Base-by-base conservation (phyloP, 2,888 invertebrate genomes). In the Ophion obscuratus region DNA sequence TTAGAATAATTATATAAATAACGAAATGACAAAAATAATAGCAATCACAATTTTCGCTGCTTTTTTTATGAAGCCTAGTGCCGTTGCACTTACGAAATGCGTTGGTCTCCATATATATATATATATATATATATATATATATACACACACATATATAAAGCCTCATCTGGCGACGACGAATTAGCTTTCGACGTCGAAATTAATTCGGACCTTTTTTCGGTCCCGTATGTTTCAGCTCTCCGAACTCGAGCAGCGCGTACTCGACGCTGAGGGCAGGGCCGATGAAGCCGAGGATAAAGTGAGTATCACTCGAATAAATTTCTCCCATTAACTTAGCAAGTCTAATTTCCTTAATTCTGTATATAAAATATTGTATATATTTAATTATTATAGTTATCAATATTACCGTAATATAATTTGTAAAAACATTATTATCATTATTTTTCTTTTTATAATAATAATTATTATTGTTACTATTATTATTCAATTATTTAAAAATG, bases 211-310 rank as follows among this genome's bases (percentile, higher is more conserved):
- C 24, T 67, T 31, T 82, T 83, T 53, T 86, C 75, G 90, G 89
- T 91, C n/a, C 67, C 67, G 92, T 95, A 93, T 94, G 91, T 97
- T 97, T 88, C 96, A 98, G 98, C 97, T 98, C 95, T 97, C 98
- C 94, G 98, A 98, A 95, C 96, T 98, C 95, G 98, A 98, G 95
- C 97, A 98, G 94, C 96, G 98, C 92, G 98, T 98, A 94, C 96
- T 98, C 95, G 98, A 98, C 95, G 98, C 98, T 91, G 98, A 98
- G 95, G 97, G 97, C 91, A 96, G 98, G 91, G 98, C 98, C 77
- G 98, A 98, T 93, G 98, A 98, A 95, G 98, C 98, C 87, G 98
- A 98, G 95, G 98, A 98, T 95, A 98, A 98, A 97, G 98, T 98
- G 96, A 95, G 95, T 87, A 75, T 81, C 87, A 2, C 71, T 40